Conservation (phyloP, 1,140 invertebrate species). For the Eufriesea mexicana region DNA sequence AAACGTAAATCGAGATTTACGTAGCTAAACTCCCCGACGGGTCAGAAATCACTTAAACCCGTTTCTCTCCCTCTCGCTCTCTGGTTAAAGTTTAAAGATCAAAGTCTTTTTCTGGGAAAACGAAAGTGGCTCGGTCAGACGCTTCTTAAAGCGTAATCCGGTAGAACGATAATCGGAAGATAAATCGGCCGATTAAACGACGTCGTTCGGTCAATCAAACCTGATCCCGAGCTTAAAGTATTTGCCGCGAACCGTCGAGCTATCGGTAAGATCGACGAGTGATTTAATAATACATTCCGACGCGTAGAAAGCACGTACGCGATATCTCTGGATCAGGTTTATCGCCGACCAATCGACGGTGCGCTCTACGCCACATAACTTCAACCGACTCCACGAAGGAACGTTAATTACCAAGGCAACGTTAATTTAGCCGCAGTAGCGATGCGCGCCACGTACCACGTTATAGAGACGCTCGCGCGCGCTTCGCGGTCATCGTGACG, state of each 20-base stretch:
- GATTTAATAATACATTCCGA: slow-evolving; percentile 31
- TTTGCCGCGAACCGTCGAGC: not conserved
- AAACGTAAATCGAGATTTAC: not conserved
- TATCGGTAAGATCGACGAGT: too few species aligned
- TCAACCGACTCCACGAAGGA: not conserved
- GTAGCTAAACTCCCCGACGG: not conserved
- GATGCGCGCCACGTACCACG: not conserved
- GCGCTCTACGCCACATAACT: slow-evolving; percentile 2
- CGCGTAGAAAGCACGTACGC: not conserved
- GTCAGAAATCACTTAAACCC: not conserved
- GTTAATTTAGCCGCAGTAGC: slow-evolving; percentile 22
- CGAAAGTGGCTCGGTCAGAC: too few species aligned
- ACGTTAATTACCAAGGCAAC: slow-evolving; percentile 46
- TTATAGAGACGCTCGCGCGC: not conserved
- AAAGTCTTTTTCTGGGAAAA: too few species aligned
- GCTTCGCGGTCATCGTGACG: not conserved
- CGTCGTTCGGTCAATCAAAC: not conserved
- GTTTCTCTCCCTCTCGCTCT: too few species aligned
- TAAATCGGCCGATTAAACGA: not conserved
- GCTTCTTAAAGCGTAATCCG: not conserved
- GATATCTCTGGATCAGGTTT: slow-evolving; percentile 11
- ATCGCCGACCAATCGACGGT: slow-evolving; percentile 23
- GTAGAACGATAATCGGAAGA: not conserved
- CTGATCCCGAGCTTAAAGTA: not conserved
- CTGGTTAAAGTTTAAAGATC: too few species aligned